These are phyloP conservation scores for Margarornis squamiger DNA, from an alignment of 2,797 vertebrate species.

Conservation along the genomic window DNA sequence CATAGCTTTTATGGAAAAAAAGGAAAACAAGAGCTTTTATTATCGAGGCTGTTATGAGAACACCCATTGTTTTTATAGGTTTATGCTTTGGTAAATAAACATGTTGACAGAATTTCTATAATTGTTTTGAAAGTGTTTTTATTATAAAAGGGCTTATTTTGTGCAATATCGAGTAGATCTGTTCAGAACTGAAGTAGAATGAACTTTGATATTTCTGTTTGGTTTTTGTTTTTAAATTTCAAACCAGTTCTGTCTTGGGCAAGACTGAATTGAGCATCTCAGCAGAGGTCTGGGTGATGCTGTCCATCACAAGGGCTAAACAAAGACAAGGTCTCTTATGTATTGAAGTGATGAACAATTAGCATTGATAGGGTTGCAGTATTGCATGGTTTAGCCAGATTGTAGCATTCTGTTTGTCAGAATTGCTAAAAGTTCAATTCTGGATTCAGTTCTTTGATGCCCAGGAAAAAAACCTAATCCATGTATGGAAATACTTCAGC, in stretches of 20 bases:
- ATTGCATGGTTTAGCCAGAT: background rate
- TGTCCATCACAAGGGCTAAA: background rate
- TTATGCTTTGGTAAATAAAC: background rate
- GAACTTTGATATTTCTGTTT: background rate
- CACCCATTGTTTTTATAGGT: background rate
- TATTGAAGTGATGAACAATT: background rate
- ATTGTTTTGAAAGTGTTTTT: background rate
- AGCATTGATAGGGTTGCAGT: background rate
- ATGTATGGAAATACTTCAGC: background rate
- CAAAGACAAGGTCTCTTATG: background rate
- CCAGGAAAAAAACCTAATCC: fast-evolving
- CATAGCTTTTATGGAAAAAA: background rate
- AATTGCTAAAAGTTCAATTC: background rate
- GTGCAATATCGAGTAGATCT: background rate
- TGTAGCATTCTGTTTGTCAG: background rate
- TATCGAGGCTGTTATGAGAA: background rate
- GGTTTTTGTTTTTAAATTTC: background rate
- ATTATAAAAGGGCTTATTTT: background rate
- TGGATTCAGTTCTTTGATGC: background rate
- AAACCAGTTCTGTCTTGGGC: background rate
- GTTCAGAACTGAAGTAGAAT: background rate
- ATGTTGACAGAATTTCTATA: background rate
- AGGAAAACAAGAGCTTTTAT: background rate
- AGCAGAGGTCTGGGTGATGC: background rate
- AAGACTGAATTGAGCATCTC: background rate